phyloP scores from a whole-genome alignment of 2,113 vertebrate species.

The Leptodactylus fuscus region DNA sequence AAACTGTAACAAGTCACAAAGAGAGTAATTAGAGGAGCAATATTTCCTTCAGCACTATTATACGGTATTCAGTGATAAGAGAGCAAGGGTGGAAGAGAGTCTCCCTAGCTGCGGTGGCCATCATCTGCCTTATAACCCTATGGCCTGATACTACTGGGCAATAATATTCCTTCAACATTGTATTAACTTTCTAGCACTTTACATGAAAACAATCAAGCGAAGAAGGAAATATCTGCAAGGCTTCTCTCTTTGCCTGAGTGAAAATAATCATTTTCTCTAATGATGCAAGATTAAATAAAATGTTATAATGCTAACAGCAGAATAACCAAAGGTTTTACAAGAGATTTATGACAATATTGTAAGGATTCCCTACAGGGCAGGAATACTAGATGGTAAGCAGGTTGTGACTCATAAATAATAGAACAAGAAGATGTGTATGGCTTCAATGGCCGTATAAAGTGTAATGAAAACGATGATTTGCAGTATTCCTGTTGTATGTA shows the following conservation, averaged over 20 bases:
- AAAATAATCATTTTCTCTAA: constrained; percentile 18
- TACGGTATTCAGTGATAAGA: background rate
- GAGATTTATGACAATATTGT: constrained; percentile 8
- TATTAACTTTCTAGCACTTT: background rate
- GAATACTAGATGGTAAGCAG: background rate
- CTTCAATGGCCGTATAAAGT: background rate
- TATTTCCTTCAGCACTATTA: constrained; percentile 11
- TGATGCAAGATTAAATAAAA: constrained; percentile 29
- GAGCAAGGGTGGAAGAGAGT: constrained; percentile 29
- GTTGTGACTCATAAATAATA: constrained; percentile 6
- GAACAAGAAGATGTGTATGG: background rate
- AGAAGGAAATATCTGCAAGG: background rate
- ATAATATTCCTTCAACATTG: background rate
- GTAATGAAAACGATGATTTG: constrained; percentile 1
- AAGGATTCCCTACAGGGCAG: background rate
- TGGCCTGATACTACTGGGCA: background rate
- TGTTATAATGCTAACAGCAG: background rate
- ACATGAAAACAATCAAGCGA: background rate
- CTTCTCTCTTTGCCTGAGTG: background rate
- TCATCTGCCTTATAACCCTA: background rate
- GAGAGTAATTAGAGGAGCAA: constrained; percentile 53
- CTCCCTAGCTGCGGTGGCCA: background rate
- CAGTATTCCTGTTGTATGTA: background rate
- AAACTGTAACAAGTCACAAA: constrained; percentile 9
- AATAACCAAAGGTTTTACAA: background rate